These are phyloP conservation scores for Apamea sordens DNA, from an alignment of 2,888 invertebrate species.

Conservation along the genomic window DNA sequence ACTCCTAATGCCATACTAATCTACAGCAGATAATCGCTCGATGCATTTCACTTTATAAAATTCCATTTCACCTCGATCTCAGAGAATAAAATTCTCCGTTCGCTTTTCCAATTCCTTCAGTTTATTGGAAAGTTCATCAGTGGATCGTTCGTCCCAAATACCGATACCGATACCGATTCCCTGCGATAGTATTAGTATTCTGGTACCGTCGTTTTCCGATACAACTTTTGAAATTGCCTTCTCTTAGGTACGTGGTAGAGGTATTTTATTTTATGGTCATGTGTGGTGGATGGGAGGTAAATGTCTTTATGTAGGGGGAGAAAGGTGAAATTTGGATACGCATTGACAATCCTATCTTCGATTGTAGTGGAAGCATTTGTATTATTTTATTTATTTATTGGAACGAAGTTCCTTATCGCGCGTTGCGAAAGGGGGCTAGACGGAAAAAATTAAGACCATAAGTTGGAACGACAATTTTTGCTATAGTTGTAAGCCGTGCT, in stretches of 20 bases:
- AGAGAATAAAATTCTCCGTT: slow-evolving; percentile 34
- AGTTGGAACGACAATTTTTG: too few relatives aligned
- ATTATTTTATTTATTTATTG: neutral
- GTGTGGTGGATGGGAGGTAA: neutral
- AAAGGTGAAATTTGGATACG: neutral
- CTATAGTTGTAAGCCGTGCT: too few relatives aligned
- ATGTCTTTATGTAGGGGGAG: neutral
- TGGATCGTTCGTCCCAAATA: slow-evolving; percentile 49
- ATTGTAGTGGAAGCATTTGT: neutral
- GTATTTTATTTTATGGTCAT: slow-evolving; percentile 34
- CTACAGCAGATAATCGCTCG: slow-evolving; percentile 11
- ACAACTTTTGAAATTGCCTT: slow-evolving; percentile 59
- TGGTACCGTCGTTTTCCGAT: slow-evolving; percentile 27
- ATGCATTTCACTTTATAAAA: slow-evolving; percentile 35
- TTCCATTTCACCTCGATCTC: slow-evolving; percentile 27
- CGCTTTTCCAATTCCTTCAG: slow-evolving; percentile 42
- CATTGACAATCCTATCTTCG: neutral
- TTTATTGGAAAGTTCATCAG: slow-evolving; percentile 60
- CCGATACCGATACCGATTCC: slow-evolving; percentile 35
- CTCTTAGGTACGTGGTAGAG: slow-evolving; percentile 17
- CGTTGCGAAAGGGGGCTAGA: too few relatives aligned
- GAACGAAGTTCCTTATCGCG: too few relatives aligned
- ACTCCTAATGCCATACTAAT: neutral
- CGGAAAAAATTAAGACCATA: too few relatives aligned
- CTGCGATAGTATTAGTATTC: slow-evolving; percentile 57